These are phyloP conservation scores for Pterophyllum scalare DNA, from an alignment of 2,113 vertebrate species.

Conservation along the genomic window DNA sequence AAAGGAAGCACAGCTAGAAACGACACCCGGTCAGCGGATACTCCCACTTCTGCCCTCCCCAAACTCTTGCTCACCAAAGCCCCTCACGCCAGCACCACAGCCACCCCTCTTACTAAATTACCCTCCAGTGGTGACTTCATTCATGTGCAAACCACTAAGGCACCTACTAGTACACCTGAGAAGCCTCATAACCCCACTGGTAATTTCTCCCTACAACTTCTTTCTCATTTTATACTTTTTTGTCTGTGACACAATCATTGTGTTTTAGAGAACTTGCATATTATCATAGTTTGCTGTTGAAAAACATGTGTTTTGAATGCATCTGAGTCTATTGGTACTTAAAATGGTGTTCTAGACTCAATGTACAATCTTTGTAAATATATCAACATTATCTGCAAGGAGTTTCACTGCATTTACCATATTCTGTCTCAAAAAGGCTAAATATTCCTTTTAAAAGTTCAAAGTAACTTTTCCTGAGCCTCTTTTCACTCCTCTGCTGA, in stretches of 20 bases:
- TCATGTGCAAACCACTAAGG: conserved; percentile 57
- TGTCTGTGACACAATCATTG: neutral
- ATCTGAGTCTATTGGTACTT: neutral
- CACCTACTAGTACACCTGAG: conserved; percentile 59
- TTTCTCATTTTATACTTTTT: conserved; percentile 1
- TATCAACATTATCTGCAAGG: neutral
- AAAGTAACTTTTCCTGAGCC: neutral
- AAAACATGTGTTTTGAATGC: neutral
- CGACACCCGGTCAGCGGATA: conserved; percentile 39
- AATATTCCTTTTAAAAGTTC: neutral
- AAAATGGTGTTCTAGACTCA: neutral
- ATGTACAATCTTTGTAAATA: neutral
- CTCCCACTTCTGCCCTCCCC: conserved; percentile 38
- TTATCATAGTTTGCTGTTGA: neutral
- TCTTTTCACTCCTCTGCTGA: neutral
- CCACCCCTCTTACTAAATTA: conserved; percentile 51
- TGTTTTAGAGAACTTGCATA: neutral
- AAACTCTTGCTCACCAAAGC: conserved; percentile 58
- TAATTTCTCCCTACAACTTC: conserved; percentile 59
- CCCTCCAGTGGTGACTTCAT: conserved; percentile 30
- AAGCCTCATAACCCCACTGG: conserved; percentile 66
- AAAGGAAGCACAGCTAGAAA: conserved; percentile 69
- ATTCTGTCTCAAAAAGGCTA: neutral
- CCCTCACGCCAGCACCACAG: conserved; percentile 39
- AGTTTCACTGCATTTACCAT: neutral